These are phyloP conservation scores for Sciurus niger DNA, from an alignment of 2,113 vertebrate genomes.

Conservation along the genomic window DNA sequence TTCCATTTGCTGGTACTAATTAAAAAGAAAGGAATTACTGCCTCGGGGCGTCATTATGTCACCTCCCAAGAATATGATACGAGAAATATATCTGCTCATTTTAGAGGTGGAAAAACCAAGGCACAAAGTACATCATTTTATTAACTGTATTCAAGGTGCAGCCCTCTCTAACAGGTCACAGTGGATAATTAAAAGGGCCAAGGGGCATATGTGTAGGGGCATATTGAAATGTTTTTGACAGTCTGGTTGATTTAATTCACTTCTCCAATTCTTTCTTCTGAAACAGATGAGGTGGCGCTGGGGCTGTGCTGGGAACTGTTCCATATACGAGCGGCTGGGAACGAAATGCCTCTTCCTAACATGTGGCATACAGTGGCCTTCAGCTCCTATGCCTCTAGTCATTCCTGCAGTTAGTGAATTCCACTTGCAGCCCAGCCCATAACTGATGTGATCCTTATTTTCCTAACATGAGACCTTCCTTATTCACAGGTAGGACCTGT, in stretches of 20 bases:
- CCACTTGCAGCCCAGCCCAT: background rate
- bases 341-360: background rate
- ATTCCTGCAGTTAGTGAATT: background rate
- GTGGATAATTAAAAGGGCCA: slow-evolving; percentile 38
- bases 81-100: slow-evolving; percentile 37
- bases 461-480: background rate
- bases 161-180: background rate
- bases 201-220: background rate
- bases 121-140: background rate
- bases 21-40: slow-evolving; percentile 49
- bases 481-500: background rate
- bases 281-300: background rate
- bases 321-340: background rate
- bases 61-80: background rate
- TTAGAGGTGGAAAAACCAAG: slow-evolving; percentile 28
- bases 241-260: background rate
- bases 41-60: background rate
- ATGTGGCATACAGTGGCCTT: background rate
- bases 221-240: background rate
- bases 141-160: background rate
- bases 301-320: background rate
- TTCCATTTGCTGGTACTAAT: slow-evolving; percentile 29
- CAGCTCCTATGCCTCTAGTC: background rate
- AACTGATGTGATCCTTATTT: background rate
- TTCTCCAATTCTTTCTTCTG: background rate